Evolutionary conservation across 2,797 vertebrate genomes (phyloP), one percentile per base, ranked within the genome.

Genomic region (Pantherophis vulpinus): DNA sequence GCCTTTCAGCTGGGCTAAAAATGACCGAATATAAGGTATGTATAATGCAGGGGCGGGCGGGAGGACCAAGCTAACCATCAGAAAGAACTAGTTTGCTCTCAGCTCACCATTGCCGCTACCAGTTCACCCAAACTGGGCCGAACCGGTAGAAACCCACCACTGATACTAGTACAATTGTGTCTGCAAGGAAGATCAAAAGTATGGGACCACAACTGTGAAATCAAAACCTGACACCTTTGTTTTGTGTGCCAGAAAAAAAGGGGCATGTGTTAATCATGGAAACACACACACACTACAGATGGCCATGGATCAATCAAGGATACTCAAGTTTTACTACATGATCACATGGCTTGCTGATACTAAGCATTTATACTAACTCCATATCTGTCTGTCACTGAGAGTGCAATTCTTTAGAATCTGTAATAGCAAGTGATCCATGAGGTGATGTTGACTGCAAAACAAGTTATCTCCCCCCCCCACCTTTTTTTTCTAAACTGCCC

Each of bases 101-200:
- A 54, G 9, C 51, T 54, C 51, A 54, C 9, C 51, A 54, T 54
- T 9, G 1, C 9, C 1, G 1, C 51, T 54, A 54, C 51, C 51
- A 10, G 51, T 10, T 54, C 1, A 0, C 9, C 51, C 1, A 0
- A 54, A 9, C 51, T 10, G 51, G 51, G 51, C 51, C 1, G 51
- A 54, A 54, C 9, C 9, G 1, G 9, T 54, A 54, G 51, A 54
- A 54, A 54, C 8, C 47, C 51, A 54, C 51, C 51, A 54, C 51
- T 74, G 51, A 42, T 14, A 20, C 14, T 14, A 47, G 10, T 12
- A 25, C 4, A 83, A 25, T 42, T 11, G 42, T 25, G 20, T 47
- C 37, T 83, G 10, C 79, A 83, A 47, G 23, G 37, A 83, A 83
- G 20, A 47, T 25, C 42, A 83, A 25, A 47, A 47, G 42, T 25